These are phyloP conservation scores for Daktulosphaira vitifoliae DNA, from an alignment of 1,140 invertebrate species.

Conservation along the genomic window DNA sequence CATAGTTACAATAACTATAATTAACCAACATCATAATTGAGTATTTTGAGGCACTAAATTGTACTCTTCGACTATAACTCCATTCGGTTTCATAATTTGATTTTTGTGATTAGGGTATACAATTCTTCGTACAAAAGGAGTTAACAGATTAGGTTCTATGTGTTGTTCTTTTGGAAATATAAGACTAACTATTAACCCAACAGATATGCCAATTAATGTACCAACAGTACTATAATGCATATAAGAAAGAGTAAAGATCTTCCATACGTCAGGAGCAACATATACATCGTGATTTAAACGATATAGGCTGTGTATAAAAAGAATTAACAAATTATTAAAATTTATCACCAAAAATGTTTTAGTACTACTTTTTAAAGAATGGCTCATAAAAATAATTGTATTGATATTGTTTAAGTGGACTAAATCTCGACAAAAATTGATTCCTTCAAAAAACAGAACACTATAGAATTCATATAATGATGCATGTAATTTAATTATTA, in stretches of 20 bases:
- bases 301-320: neutral
- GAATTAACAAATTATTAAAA: too few species aligned
- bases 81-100: too few species aligned
- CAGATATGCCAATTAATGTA: slow-evolving; percentile 53
- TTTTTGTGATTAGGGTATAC: neutral
- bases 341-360: too few species aligned
- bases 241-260: slow-evolving; percentile 42
- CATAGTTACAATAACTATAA: too few species aligned
- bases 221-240: slow-evolving; percentile 61
- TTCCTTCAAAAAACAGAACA: too few species aligned
- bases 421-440: too few species aligned
- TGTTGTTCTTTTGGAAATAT: slow-evolving; percentile 41
- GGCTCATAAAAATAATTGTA: too few species aligned
- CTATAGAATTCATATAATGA: too few species aligned
- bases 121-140: slow-evolving; percentile 31
- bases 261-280: neutral
- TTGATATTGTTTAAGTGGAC: too few species aligned
- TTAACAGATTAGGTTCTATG: slow-evolving; percentile 37
- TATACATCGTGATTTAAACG: slow-evolving; percentile 6
- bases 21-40: slow-evolving; percentile 18
- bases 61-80: neutral
- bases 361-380: too few species aligned
- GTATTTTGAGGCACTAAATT: neutral
- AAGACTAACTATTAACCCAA: slow-evolving; percentile 59
- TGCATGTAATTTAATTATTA: too few species aligned